phyloP scores from a whole-genome alignment of 2,113 vertebrate genomes.

The Cercocebus atys region DNA sequence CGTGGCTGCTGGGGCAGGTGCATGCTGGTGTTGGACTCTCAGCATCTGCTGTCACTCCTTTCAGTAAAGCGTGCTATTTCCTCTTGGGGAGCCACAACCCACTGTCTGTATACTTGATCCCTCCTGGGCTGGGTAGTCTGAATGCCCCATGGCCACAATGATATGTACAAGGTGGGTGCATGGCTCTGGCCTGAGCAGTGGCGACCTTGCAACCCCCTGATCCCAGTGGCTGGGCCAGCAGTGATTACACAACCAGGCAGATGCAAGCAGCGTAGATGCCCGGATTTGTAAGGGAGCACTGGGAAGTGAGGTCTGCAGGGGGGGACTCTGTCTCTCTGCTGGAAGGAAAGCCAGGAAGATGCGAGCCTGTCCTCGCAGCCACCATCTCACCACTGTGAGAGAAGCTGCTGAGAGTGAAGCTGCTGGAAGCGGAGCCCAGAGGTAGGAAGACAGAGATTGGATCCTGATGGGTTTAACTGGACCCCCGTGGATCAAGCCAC shows the following conservation, averaged over 20 bases:
- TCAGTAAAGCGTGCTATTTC: not conserved
- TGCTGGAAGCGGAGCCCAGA: not conserved
- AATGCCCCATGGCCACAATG: not conserved
- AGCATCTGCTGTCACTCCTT: not conserved
- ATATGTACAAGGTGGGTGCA: rapidly evolving
- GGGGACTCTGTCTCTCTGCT: not conserved
- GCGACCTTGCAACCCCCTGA: not conserved
- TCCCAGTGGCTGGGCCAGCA: not conserved
- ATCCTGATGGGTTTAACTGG: not conserved
- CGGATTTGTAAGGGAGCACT: not conserved
- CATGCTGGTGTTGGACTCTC: not conserved
- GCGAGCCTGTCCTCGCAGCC: too few relatives aligned
- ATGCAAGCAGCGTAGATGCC: rapidly evolving
- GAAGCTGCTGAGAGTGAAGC: not conserved
- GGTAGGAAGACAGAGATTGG: not conserved
- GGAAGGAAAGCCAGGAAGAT: rapidly evolving
- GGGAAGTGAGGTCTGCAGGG: rapidly evolving
- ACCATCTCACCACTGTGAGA: not conserved
- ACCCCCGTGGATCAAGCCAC: not conserved
- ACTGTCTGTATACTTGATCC: not conserved
- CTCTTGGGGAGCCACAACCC: not conserved
- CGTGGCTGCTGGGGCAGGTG: rapidly evolving
- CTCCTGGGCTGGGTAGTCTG: not conserved
- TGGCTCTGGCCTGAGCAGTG: not conserved
- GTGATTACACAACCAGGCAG: not conserved